Evolutionary conservation across 2,113 vertebrate genomes (phyloP).

Genomic region (Cricetomys ansorgei): DNA sequence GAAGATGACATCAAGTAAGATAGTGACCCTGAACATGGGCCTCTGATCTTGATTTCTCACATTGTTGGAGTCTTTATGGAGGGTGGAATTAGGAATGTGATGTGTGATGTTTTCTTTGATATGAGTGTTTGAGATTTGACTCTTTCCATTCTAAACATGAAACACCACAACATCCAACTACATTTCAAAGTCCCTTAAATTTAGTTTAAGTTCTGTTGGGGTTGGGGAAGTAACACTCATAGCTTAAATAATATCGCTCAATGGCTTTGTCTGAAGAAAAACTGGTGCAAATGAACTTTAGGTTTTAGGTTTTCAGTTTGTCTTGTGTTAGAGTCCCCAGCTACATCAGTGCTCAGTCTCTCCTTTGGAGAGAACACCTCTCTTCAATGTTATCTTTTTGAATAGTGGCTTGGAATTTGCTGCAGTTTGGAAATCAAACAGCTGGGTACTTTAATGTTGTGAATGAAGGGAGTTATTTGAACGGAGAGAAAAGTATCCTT

Average conservation of each 20-base stretch:
- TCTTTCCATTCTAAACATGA: neutral
- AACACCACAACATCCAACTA: conserved; percentile 13
- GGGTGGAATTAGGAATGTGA: neutral
- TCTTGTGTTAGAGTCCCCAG: neutral
- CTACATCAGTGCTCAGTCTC: neutral
- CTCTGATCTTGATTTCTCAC: neutral
- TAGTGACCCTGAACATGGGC: neutral
- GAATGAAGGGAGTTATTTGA: conserved; percentile 14
- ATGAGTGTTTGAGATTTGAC: neutral
- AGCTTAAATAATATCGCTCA: neutral
- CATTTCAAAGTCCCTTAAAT: neutral
- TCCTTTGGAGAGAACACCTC: conserved; percentile 43
- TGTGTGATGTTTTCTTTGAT: neutral
- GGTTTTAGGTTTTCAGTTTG: conserved; percentile 39
- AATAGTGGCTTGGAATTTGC: conserved; percentile 5
- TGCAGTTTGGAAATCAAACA: conserved; percentile 36
- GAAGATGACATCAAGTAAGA: neutral
- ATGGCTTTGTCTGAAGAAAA: conserved; percentile 5
- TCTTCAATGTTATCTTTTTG: conserved; percentile 15
- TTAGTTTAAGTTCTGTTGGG: neutral
- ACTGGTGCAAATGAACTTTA: neutral
- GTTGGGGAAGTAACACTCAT: no score
- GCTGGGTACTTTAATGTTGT: neutral
- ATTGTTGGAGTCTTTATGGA: neutral
- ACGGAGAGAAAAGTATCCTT: neutral